phyloP scores from a whole-genome alignment of 2,113 vertebrate species.

The Hypomesus transpacificus region DNA sequence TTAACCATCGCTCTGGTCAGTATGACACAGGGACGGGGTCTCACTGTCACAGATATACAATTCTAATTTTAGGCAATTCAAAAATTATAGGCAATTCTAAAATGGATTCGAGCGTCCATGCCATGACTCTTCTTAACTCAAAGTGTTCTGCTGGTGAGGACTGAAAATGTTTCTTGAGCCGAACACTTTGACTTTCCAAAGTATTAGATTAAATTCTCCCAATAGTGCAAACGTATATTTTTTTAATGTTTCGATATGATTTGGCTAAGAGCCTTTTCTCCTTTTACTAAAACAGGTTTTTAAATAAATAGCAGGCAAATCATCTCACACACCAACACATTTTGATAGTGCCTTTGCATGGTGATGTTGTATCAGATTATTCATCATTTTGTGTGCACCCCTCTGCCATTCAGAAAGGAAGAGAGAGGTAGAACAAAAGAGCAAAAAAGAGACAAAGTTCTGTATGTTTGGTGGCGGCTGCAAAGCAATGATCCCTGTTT shows the following conservation, averaged over 20 bases:
- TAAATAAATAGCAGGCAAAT: constrained; percentile 22
- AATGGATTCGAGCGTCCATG: no score
- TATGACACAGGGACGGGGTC: background rate
- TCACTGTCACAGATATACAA: background rate
- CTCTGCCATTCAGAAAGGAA: background rate
- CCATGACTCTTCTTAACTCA: no score
- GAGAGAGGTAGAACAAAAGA: background rate
- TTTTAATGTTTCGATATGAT: no score
- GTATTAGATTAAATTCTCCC: no score
- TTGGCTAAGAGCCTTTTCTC: background rate
- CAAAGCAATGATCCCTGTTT: constrained; percentile 28
- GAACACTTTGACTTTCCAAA: no score
- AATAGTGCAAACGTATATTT: no score
- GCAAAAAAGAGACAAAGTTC: constrained; percentile 21
- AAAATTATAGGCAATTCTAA: no score
- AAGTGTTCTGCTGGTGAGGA: no score
- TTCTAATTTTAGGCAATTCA: no score
- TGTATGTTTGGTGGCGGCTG: constrained; percentile 23
- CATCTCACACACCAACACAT: background rate
- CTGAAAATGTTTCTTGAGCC: no score
- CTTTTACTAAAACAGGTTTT: constrained; percentile 25
- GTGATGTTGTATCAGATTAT: constrained; percentile 43
- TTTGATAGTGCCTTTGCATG: constrained; percentile 24
- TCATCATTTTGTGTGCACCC: constrained; percentile 21
- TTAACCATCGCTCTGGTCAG: background rate